Evolutionary conservation across 2,113 vertebrate genomes (phyloP).

Genomic region (Pterocles burchelli): DNA sequence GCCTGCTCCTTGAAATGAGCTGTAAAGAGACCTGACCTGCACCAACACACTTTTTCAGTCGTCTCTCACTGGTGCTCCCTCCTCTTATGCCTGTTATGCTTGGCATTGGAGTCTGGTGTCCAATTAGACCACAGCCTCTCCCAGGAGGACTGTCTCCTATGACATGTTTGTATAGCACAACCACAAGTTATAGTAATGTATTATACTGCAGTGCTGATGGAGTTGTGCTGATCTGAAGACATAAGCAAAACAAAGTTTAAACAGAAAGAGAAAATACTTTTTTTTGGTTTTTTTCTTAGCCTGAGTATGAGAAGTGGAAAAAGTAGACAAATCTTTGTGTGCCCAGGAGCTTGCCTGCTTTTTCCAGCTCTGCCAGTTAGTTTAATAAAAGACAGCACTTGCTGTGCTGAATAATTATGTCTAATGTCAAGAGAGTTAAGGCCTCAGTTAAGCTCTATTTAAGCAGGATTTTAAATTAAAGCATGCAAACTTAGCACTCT

Average conservation of each 20-base stretch:
- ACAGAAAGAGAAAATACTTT: not conserved
- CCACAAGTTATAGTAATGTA: not conserved
- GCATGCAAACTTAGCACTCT: not conserved
- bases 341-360: not conserved
- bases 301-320: not conserved
- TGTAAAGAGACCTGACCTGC: not conserved
- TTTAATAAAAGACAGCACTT: conserved; percentile 25
- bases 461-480: conserved; percentile 51
- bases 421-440: conserved; percentile 40
- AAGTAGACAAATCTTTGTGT: not conserved
- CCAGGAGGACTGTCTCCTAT: not conserved
- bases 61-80: not conserved
- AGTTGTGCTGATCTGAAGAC: not conserved
- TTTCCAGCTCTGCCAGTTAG: not conserved
- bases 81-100: not conserved
- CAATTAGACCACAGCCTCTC: not conserved
- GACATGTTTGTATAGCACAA: not conserved
- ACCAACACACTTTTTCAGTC: not conserved
- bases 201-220: not conserved
- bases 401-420: conserved; percentile 29
- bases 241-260: not conserved
- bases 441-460: conserved; percentile 32
- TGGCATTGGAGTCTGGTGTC: not conserved
- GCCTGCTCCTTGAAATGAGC: not conserved
- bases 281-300: not conserved